A percentile compares a stretch with the other conserved stretches of the same genome.
Conservation (phyloP, 2,888 invertebrate genomes). For the Pristionchus entomophagus region DNA sequence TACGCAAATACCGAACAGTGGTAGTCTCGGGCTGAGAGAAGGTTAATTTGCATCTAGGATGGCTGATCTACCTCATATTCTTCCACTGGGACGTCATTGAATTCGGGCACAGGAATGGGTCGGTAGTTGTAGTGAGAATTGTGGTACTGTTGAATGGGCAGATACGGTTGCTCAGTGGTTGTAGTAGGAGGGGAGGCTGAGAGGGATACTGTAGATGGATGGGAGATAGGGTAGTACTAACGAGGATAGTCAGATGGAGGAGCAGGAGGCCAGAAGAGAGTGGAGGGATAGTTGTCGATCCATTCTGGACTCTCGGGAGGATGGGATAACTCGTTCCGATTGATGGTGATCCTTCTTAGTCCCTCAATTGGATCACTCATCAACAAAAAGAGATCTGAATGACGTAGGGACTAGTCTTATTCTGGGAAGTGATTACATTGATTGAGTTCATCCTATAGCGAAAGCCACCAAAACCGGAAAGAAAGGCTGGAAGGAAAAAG, state of each 20-base stretch:
- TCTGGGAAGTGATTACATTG: background rate
- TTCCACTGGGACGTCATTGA: background rate
- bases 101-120: constrained; percentile 15
- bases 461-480: constrained; percentile 7
- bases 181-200: constrained; percentile 9
- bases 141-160: background rate
- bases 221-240: background rate
- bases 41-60: too few relatives aligned
- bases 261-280: constrained; percentile 32
- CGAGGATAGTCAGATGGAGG: constrained; percentile 12
- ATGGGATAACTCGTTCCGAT: constrained; percentile 20
- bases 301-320: background rate
- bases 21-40: constrained; percentile 34
- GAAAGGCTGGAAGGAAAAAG: background rate
- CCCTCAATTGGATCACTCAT: constrained; percentile 1
- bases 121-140: background rate
- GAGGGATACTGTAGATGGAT: background rate
- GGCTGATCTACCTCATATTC: background rate
- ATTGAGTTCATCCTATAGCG: constrained; percentile 8
- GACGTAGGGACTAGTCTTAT: background rate
- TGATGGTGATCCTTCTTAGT: constrained; percentile 18
- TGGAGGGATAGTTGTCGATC: constrained; percentile 3
- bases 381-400: constrained; percentile 21
- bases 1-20: constrained; percentile 12
- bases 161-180: background rate